Conservation (phyloP, 1,140 invertebrate genomes). For the Aphis craccivora region DNA sequence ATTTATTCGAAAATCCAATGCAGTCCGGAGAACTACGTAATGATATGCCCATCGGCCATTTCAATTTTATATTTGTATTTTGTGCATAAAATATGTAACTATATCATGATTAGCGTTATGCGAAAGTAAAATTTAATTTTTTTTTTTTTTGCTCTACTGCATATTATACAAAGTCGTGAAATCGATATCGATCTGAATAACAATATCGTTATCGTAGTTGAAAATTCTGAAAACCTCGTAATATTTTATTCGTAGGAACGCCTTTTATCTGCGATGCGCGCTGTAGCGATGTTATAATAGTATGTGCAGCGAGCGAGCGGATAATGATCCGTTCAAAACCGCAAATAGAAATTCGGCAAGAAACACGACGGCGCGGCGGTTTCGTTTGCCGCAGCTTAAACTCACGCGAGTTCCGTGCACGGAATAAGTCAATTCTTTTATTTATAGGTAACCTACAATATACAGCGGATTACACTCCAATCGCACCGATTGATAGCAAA, state of each 20-base stretch:
- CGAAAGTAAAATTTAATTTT: background rate
- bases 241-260: background rate
- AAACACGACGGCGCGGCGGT: background rate
- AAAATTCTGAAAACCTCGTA: background rate
- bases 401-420: background rate
- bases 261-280: background rate
- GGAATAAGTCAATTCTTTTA: background rate
- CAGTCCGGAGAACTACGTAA: background rate
- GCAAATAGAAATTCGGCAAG: slow-evolving; percentile 24
- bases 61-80: background rate
- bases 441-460: background rate
- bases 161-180: background rate
- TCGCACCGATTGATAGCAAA: background rate
- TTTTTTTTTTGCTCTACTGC: background rate
- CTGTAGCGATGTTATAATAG: background rate
- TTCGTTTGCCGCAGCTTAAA: background rate
- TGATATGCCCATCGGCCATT: background rate
- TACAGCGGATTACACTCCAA: background rate
- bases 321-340: background rate
- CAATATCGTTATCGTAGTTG: background rate
- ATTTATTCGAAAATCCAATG: background rate
- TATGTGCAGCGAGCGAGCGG: background rate
- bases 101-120: background rate
- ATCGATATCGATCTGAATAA: background rate
- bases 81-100: background rate